A percentile compares a stretch with the other conserved stretches of the same genome.
phyloP scores from a whole-genome alignment of 2,888 invertebrate species.

The Gasteruption jaculator region DNA sequence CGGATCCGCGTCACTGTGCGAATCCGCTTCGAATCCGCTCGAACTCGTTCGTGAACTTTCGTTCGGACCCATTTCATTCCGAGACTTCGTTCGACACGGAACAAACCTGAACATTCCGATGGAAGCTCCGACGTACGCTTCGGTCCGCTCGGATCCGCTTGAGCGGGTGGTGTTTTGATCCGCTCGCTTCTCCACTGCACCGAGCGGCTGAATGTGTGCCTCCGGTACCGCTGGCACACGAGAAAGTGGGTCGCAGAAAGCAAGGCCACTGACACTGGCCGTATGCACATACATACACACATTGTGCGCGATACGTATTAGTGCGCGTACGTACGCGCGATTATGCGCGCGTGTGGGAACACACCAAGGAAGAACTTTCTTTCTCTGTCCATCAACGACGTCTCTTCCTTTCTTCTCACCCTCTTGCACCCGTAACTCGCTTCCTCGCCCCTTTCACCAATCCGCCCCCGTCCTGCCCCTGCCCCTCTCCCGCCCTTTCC shows the following conservation, averaged over 20 bases:
- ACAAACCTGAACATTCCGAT: too few species aligned
- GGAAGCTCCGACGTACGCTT: too few species aligned
- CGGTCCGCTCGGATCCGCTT: too few species aligned
- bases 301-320: background rate
- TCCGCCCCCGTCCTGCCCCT: conserved; percentile 20
- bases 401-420: conserved; percentile 17
- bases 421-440: conserved; percentile 12
- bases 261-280: conserved; percentile 51
- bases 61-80: too few species aligned
- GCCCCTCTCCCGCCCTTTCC: conserved; percentile 15
- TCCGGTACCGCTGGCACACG: conserved; percentile 27
- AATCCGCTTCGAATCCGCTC: too few species aligned
- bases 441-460: conserved; percentile 20
- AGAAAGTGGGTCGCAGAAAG: conserved; percentile 52
- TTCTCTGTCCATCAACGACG: conserved; percentile 14
- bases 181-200: too few species aligned
- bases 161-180: too few species aligned
- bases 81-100: too few species aligned
- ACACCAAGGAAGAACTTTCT: conserved; percentile 23
- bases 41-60: too few species aligned
- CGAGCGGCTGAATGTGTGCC: too few species aligned
- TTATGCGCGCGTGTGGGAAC: conserved; percentile 18
- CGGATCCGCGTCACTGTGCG: too few species aligned
- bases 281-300: conserved; percentile 14
- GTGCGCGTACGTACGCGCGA: conserved; percentile 2